phyloP scores from a whole-genome alignment of 2,113 vertebrate genomes.

The Malurus alboscapulatus region DNA sequence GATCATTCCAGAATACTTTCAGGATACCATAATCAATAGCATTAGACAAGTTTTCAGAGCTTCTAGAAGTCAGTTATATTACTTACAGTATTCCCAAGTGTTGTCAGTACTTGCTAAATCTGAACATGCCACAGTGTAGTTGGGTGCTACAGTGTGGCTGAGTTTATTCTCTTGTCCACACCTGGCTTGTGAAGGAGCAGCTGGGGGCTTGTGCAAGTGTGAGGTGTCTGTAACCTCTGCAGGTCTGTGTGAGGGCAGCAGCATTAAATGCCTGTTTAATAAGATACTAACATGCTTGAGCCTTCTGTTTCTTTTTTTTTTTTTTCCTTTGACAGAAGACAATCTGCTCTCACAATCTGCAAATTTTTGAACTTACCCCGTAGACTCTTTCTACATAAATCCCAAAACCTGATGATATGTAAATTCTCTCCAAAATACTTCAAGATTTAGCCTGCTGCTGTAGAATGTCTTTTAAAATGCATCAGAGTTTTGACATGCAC shows the following conservation, averaged over 20 bases:
- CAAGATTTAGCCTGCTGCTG: slow-evolving; percentile 8
- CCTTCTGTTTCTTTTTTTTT: background rate
- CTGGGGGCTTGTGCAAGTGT: background rate
- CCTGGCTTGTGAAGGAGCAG: background rate
- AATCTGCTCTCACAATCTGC: background rate
- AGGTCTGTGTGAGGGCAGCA: background rate
- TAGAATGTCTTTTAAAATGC: slow-evolving; percentile 58
- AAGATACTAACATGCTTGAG: background rate
- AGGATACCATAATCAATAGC: background rate
- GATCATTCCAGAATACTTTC: background rate
- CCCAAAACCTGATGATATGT: slow-evolving; percentile 10
- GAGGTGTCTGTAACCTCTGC: background rate
- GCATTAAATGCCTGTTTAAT: background rate
- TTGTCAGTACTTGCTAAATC: background rate
- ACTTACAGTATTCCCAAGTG: background rate
- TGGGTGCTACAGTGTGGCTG: background rate
- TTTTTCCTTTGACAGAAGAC: background rate
- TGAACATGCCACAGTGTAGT: accelerated
- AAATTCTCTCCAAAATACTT: background rate
- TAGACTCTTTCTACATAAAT: background rate
- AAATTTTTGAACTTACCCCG: background rate
- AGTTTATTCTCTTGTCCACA: background rate
- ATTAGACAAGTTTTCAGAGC: background rate
- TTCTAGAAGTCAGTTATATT: background rate
- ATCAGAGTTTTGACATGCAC: slow-evolving; percentile 53